phyloP scores from a whole-genome alignment of 1,140 invertebrate species.

The Trachymyrmex cornetzi region DNA sequence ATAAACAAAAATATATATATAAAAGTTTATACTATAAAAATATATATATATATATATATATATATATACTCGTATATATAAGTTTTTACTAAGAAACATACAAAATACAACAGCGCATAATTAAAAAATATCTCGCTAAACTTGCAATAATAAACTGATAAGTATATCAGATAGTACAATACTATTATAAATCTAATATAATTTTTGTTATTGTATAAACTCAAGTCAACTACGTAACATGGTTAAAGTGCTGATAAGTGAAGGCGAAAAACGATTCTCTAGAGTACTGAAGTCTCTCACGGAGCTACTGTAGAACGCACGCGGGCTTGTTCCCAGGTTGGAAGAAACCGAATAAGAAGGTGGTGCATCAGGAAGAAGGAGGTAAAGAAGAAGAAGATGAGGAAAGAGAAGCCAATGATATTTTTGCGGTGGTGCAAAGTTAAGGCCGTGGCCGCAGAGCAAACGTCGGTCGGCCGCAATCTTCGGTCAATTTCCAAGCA shows the following conservation, averaged over 20 bases:
- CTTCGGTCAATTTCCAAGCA: constrained; percentile 83
- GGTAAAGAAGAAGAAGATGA: constrained; percentile 22
- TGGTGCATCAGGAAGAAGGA: constrained; percentile 37
- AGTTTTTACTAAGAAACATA: background rate
- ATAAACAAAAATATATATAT: no score
- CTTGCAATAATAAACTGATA: background rate
- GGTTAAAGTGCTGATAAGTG: background rate
- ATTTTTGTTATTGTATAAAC: constrained; percentile 5
- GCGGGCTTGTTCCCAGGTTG: constrained; percentile 37
- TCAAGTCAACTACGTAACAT: background rate
- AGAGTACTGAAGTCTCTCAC: constrained; percentile 29
- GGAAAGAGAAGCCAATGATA: constrained; percentile 77
- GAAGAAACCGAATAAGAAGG: constrained; percentile 66
- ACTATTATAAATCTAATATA: no score
- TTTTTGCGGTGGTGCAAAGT: constrained; percentile 81
- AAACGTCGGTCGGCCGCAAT: constrained; percentile 83
- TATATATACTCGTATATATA: no score
- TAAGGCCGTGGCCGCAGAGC: constrained; percentile 80
- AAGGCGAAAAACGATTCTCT: constrained; percentile 17
- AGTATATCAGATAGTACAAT: background rate
- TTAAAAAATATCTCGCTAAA: background rate
- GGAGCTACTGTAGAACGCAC: constrained; percentile 31
- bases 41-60: no score
- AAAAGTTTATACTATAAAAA: no score
- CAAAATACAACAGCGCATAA: background rate